Base-by-base conservation (phyloP, 1,140 invertebrate genomes). In the Ganaspis sp. region DNA sequence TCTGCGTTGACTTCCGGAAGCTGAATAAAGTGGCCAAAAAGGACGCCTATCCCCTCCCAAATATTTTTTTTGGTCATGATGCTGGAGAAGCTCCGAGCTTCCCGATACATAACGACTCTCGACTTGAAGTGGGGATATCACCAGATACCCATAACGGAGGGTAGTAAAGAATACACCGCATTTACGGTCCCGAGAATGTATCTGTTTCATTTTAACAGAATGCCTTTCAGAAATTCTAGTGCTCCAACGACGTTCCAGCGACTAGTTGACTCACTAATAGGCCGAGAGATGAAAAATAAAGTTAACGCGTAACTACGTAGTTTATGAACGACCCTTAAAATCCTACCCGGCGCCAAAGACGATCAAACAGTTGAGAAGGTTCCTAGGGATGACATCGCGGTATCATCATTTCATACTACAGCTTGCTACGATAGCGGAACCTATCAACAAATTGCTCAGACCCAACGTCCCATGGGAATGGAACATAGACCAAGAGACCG, bases 1-100 rank as follows among this genome's bases (percentile, higher is more conserved):
- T 92, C 71, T 93, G 92, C 74, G 76, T 93, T 0, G 92, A 93
- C 80, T 92, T 85, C 70, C 69, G 90, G 9, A 42, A 73, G 12
- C 70, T 93, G 0, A 93, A 93, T 76, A 37, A 70, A 0, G 79
- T 90, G 0, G 92, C 89, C 0, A 80, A 78, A 8, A 78, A 81
- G 19, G 87, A 89, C 23, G 75, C 83, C 0, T 83, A 85, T 17
- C 81, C 82, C 5, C 42, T 88, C 6, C 83, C 85, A 1, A 70
- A 84, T n/a, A 87, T n/a, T n/a, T n/a, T n/a, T n/a, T n/a, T n/a
- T 90, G 40, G 77, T 81, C 4, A 58, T 75, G 4, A 87, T 87
- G 11, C 69, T 90, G n/a, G 82, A 87, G 58, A 78, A 79, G 23
- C 71, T 92, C 0, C 49, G 86, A 1, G 79, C 83, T 9, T 85